Evolutionary conservation across 2,888 invertebrate genomes (phyloP).

Genomic region (Caenorhabditis japonica): DNA sequence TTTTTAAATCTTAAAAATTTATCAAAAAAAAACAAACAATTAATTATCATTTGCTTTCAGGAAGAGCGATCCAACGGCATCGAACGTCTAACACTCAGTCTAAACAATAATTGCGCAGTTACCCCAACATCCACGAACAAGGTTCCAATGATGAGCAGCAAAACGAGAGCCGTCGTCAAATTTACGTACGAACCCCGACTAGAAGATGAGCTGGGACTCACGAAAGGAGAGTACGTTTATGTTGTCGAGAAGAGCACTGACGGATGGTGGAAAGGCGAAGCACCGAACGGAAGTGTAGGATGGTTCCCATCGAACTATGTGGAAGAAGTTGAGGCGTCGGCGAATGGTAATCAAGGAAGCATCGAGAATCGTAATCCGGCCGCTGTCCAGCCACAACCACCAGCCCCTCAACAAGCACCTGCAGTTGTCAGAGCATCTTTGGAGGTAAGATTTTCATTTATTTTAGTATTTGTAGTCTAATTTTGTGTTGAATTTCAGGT

Average conservation of each 20-base stretch:
- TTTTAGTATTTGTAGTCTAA: background rate
- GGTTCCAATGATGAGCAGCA: slow-evolving; percentile 47
- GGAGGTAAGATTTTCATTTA: slow-evolving; percentile 26
- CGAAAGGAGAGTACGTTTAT: slow-evolving; percentile 92
- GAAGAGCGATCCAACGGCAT: slow-evolving; percentile 46
- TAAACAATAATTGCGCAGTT: slow-evolving; percentile 48
- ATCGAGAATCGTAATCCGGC: slow-evolving; percentile 50
- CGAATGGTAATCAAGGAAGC: slow-evolving; percentile 54
- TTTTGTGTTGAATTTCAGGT: slow-evolving; percentile 28
- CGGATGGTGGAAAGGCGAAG: slow-evolving; percentile 95
- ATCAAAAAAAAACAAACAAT: no score
- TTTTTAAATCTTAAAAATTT: no score
- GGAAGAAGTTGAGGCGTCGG: slow-evolving; percentile 70
- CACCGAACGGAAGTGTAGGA: slow-evolving; percentile 81
- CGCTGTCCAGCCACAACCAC: slow-evolving; percentile 16
- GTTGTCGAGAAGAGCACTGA: slow-evolving; percentile 98
- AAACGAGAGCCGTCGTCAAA: slow-evolving; percentile 86
- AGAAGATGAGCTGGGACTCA: slow-evolving; percentile 92
- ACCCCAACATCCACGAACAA: slow-evolving; percentile 47
- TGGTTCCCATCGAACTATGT: slow-evolving; percentile 99
- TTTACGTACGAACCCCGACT: slow-evolving; percentile 89
- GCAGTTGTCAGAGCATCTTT: slow-evolving; percentile 8
- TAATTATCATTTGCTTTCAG: no score
- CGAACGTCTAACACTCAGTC: slow-evolving; percentile 39
- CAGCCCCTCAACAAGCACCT: slow-evolving; percentile 7